A percentile compares a stretch with the other conserved stretches of the same genome.
These are phyloP conservation scores for Drosophila diplacantha DNA, from an alignment of 2,888 invertebrate species.

Conservation along the genomic window DNA sequence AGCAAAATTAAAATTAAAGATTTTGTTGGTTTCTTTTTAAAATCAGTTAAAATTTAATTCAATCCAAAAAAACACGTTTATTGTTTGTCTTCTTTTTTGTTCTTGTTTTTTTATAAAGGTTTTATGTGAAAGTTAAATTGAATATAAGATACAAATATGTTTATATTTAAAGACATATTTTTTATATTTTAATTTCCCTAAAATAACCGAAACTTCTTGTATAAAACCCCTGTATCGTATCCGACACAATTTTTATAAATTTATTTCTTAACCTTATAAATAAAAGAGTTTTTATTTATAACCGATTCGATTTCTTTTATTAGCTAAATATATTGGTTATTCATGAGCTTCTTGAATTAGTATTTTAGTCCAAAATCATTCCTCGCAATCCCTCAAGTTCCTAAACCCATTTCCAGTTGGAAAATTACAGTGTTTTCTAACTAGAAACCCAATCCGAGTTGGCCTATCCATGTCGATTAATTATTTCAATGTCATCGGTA, in stretches of 20 bases:
- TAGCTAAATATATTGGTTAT: not conserved
- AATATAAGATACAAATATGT: too few relatives aligned
- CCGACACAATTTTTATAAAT: not conserved
- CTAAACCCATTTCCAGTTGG: not conserved
- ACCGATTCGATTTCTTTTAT: not conserved
- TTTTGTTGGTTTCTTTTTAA: too few relatives aligned
- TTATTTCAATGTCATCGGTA: conserved; percentile 29
- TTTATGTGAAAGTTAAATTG: not conserved
- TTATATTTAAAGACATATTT: not conserved
- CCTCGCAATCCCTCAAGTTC: not conserved
- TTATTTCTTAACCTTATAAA: not conserved
- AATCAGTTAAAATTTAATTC: not conserved
- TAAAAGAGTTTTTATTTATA: not conserved
- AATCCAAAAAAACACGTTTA: not conserved
- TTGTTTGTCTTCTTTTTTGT: too few relatives aligned
- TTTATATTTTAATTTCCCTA: not conserved
- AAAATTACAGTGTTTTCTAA: not conserved
- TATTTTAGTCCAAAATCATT: not conserved
- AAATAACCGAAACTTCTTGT: too few relatives aligned
- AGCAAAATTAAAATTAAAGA: not conserved
- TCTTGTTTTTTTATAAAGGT: not conserved
- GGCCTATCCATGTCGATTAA: conserved; percentile 11
- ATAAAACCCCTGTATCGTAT: not conserved
- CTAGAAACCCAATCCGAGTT: conserved; percentile 13
- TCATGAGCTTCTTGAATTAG: not conserved